phyloP scores from a whole-genome alignment of 2,113 vertebrate species.

The pig (Sus scrofa) region T2T-Sscrofa CM000818.6:49178501-49179000 shows the following conservation, averaged over 20 bases:
- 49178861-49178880: not conserved
- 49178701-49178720: not conserved
- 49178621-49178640: not conserved
- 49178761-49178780: not conserved
- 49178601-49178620: not conserved
- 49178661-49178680: not conserved
- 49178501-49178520: not conserved
- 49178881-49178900: conserved; percentile 5
- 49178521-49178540: not conserved
- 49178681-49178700: not conserved
- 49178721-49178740: not conserved
- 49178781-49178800: not conserved
- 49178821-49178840: not conserved
- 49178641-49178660: not conserved
- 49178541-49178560: not conserved
- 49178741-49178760: not conserved
- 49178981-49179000: not conserved
- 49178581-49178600: not conserved
- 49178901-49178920: not conserved
- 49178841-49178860: not conserved
- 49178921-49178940: not conserved
- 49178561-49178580: not conserved
- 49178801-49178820: not conserved
- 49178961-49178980: not conserved
- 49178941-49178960: not conserved